These are phyloP conservation scores for Ptilorrhoa leucosticta DNA, from an alignment of 2,113 vertebrate species.

Conservation along the genomic window DNA sequence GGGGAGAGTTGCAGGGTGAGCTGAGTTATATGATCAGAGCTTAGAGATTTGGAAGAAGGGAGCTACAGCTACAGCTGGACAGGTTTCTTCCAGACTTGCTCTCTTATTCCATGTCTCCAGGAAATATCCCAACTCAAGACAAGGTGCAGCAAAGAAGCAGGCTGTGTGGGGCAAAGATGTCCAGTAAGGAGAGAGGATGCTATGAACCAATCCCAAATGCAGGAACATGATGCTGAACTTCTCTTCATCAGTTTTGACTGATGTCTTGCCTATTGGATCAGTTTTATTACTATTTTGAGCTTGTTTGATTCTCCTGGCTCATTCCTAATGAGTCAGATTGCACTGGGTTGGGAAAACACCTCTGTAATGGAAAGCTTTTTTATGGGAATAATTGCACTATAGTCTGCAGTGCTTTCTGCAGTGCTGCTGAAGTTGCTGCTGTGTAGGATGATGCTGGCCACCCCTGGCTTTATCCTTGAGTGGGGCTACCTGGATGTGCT, in stretches of 20 bases:
- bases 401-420: not conserved
- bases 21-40: not conserved
- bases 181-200: not conserved
- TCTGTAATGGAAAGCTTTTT: not conserved
- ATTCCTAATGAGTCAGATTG: not conserved
- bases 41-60: not conserved
- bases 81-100: not conserved
- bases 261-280: not conserved
- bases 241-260: not conserved
- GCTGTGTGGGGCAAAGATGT: not conserved
- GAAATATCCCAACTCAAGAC: not conserved
- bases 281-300: not conserved
- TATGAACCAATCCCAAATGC: not conserved
- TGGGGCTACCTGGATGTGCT: not conserved
- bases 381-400: rapidly evolving
- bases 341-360: not conserved
- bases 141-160: not conserved
- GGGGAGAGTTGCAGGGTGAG: not conserved
- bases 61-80: not conserved
- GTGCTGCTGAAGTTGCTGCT: not conserved
- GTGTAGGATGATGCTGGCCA: not conserved
- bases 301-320: not conserved
- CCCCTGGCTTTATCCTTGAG: not conserved
- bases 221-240: not conserved
- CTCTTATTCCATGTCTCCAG: not conserved